phyloP scores from a whole-genome alignment of 2,113 vertebrate species.

The Pogonocichla stellata region DNA sequence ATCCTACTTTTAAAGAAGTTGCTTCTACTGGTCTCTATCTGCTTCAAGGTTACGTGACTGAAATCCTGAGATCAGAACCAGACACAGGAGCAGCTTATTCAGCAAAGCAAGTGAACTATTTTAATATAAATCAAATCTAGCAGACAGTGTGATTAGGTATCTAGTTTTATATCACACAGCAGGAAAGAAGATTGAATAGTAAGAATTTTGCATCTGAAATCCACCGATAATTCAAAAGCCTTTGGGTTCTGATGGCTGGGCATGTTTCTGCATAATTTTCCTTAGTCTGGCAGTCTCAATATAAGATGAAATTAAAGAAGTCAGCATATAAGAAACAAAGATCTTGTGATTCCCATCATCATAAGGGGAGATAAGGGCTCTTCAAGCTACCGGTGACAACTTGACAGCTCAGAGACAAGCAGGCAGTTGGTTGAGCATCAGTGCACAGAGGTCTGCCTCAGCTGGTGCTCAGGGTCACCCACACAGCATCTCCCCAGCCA shows the following conservation, averaged over 20 bases:
- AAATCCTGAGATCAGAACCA: constrained; percentile 9
- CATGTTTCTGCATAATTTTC: neutral
- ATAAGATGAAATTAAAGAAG: neutral
- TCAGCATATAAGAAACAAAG: neutral
- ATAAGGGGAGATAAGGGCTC: neutral
- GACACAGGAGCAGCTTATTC: neutral
- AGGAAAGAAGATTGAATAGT: neutral
- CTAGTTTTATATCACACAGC: neutral
- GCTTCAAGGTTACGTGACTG: neutral
- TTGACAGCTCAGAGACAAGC: neutral
- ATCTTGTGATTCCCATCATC: neutral
- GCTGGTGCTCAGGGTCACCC: neutral
- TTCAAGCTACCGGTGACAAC: neutral
- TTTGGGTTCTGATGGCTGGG: neutral
- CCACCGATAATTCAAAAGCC: neutral
- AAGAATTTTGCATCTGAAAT: constrained; percentile 3
- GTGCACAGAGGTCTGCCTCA: neutral
- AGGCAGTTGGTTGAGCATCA: neutral
- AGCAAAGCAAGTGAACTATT: constrained; percentile 1
- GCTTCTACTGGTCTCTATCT: neutral
- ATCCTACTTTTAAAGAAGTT: neutral
- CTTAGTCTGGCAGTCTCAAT: neutral
- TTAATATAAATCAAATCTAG: constrained; percentile 17
- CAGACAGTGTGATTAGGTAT: neutral
- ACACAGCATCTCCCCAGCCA: rapidly evolving